Evolutionary conservation across 2,113 vertebrate species (phyloP).

Genomic region (Acinonyx jubatus): DNA sequence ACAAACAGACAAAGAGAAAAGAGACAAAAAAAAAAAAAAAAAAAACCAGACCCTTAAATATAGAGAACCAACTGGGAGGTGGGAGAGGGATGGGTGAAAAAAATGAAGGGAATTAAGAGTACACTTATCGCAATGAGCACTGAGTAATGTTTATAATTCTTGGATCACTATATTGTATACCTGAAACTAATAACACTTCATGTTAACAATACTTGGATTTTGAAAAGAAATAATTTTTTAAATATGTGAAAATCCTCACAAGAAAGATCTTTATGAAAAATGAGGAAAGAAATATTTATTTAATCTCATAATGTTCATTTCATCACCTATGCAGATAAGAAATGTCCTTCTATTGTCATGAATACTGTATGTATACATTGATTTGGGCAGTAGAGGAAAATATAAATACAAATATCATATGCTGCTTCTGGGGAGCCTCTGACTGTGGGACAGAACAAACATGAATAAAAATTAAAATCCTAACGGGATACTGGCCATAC

Average conservation of each 20-base stretch:
- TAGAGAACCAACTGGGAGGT: background rate
- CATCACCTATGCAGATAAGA: background rate
- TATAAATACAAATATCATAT: background rate
- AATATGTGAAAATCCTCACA: background rate
- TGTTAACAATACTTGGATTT: background rate
- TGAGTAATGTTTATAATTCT: background rate
- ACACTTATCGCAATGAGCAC: background rate
- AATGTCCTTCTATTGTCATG: background rate
- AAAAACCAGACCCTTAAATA: background rate
- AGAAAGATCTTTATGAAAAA: conserved; percentile 35
- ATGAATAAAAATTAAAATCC: background rate
- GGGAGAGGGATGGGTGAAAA: background rate
- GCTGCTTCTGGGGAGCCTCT: background rate
- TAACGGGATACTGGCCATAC: background rate
- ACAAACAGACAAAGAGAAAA: background rate
- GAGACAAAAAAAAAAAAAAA: background rate
- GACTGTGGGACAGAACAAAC: conserved; percentile 15
- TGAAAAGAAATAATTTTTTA: background rate
- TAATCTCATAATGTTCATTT: background rate
- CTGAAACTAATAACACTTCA: background rate
- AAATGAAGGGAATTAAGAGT: background rate
- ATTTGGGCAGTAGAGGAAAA: background rate
- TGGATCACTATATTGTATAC: background rate
- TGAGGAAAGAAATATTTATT: background rate
- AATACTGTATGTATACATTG: background rate